Conservation (phyloP, 2,888 invertebrate species). For the Ypsolopha scabrella region DNA sequence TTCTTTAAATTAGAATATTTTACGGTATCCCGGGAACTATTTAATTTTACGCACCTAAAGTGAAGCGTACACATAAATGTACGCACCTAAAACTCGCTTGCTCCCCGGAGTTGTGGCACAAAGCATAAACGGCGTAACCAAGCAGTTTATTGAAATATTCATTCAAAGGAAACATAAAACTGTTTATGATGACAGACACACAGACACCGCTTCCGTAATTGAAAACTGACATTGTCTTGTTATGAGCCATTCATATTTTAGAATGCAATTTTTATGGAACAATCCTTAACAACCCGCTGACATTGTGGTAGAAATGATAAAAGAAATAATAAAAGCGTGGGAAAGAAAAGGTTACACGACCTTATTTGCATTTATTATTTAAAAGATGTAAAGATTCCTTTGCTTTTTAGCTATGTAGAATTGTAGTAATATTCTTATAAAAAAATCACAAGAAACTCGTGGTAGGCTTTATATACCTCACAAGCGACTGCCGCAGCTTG, state of each 20-base stretch:
- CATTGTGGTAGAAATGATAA: too few species aligned
- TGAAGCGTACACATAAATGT: too few species aligned
- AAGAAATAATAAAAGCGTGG: too few species aligned
- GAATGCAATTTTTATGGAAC: too few species aligned
- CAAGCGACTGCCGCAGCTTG: too few species aligned
- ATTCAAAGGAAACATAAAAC: neutral
- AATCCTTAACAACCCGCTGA: too few species aligned
- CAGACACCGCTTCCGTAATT: neutral
- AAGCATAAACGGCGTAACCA: neutral
- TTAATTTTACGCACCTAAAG: too few species aligned
- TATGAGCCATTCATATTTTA: neutral
- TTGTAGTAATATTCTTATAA: neutral
- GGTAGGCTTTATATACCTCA: too few species aligned
- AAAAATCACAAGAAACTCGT: too few species aligned
- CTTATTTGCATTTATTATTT: neutral
- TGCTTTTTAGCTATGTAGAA: neutral
- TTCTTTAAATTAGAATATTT: too few species aligned
- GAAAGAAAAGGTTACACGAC: too few species aligned
- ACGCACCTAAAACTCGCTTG: neutral
- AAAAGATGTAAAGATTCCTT: neutral
- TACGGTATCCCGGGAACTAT: too few species aligned
- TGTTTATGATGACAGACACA: slow-evolving; percentile 3
- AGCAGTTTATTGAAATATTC: slow-evolving; percentile 1
- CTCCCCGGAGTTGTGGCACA: neutral
- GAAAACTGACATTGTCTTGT: neutral